Evolutionary conservation across 2,888 invertebrate genomes (phyloP).

Genomic region (Herminia tarsipennalis): DNA sequence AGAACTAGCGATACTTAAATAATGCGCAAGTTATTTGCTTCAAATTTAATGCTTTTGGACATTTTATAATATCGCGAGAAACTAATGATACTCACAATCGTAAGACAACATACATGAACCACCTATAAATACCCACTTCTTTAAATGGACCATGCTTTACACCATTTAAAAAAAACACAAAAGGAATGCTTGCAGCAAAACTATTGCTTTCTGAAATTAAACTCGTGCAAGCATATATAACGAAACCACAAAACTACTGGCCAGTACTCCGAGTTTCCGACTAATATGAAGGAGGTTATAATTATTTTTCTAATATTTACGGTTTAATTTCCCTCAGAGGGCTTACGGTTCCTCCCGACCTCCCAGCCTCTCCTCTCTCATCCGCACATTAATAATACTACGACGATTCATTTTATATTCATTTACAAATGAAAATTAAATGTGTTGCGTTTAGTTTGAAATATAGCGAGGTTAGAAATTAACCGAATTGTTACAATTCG

Average conservation of each 20-base stretch:
- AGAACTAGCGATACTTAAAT: no score
- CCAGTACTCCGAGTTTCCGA: slow-evolving; percentile 17
- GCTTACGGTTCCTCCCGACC: slow-evolving; percentile 42
- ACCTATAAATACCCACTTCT: no score
- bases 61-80: no score
- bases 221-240: neutral
- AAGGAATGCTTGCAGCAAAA: neutral
- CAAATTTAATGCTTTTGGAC: no score
- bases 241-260: slow-evolving; percentile 2
- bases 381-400: slow-evolving; percentile 47
- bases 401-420: slow-evolving; percentile 48
- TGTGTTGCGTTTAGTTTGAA: slow-evolving; percentile 35
- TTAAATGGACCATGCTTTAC: no score
- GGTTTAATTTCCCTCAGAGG: slow-evolving; percentile 64
- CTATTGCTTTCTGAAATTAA: neutral
- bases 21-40: no score
- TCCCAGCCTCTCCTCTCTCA: no score
- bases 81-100: no score
- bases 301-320: slow-evolving; percentile 71
- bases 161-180: no score
- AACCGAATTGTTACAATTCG: neutral
- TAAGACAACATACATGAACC: no score
- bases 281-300: slow-evolving; percentile 15
- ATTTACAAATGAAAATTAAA: slow-evolving; percentile 44
- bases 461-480: slow-evolving; percentile 18